Conservation (phyloP, 2,888 invertebrate genomes). For the Axea sp. region DNA sequence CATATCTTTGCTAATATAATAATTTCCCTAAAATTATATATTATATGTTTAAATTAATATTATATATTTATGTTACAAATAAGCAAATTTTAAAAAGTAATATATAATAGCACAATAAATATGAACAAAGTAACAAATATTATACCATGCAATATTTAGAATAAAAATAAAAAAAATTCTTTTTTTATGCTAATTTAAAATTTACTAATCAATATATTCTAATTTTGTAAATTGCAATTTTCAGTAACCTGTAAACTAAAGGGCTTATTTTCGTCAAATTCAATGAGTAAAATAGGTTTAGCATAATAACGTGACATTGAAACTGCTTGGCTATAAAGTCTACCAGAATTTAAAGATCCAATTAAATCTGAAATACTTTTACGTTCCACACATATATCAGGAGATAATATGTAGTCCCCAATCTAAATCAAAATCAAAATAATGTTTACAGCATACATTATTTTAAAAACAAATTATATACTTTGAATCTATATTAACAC, state of each 20-base stretch:
- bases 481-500: too few relatives aligned
- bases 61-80: neutral
- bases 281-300: constrained; percentile 94
- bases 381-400: constrained; percentile 97
- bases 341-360: constrained; percentile 95
- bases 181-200: too few relatives aligned
- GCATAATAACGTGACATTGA: constrained; percentile 95
- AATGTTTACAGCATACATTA: too few relatives aligned
- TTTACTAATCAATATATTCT: too few relatives aligned
- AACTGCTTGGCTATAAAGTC: constrained; percentile 96
- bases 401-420: constrained; percentile 98
- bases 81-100: constrained; percentile 73
- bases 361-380: constrained; percentile 98
- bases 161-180: too few relatives aligned
- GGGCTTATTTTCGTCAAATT: constrained; percentile 96
- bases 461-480: neutral
- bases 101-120: too few relatives aligned
- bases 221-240: too few relatives aligned
- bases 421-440: constrained; percentile 83
- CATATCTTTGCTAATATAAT: constrained; percentile 88
- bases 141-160: too few relatives aligned
- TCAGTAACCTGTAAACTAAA: constrained; percentile 93
- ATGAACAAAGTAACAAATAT: too few relatives aligned
- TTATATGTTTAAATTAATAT: neutral
- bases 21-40: constrained; percentile 84